Evolutionary conservation across 1,140 invertebrate species (phyloP).

Genomic region (Spodoptera litura): DNA sequence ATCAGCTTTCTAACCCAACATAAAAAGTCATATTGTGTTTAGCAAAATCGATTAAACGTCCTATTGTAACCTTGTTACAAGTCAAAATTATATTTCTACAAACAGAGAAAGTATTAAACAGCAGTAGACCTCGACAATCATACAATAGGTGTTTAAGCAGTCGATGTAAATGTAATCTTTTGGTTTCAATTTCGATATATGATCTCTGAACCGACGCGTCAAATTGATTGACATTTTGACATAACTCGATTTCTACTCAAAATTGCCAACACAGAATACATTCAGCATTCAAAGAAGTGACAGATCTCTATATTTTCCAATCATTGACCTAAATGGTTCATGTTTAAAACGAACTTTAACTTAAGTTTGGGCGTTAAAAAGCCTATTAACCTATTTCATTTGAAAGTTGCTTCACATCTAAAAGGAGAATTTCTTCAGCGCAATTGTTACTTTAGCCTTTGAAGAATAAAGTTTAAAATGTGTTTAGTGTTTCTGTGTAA

Average conservation of each 20-base stretch:
- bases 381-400: slow-evolving; percentile 84
- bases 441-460: slow-evolving; percentile 49
- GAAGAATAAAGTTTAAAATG: slow-evolving; percentile 35
- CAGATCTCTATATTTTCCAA: slow-evolving; percentile 39
- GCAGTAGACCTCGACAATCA: slow-evolving; percentile 2
- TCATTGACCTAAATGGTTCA: slow-evolving; percentile 72
- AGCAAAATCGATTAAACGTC: no score
- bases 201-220: slow-evolving; percentile 28
- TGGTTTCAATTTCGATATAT: slow-evolving; percentile 20
- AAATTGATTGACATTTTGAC: slow-evolving; percentile 34
- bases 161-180: slow-evolving; percentile 11
- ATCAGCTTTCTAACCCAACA: no score
- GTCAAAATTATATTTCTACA: not conserved
- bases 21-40: no score
- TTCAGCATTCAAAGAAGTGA: slow-evolving; percentile 18
- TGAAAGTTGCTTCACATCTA: slow-evolving; percentile 72
- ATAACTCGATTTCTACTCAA: slow-evolving; percentile 28
- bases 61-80: not conserved
- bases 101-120: slow-evolving; percentile 13
- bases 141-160: slow-evolving; percentile 18
- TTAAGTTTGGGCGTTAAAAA: slow-evolving; percentile 81
- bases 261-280: not conserved
- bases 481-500: slow-evolving; percentile 44
- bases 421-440: slow-evolving; percentile 26
- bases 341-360: slow-evolving; percentile 75